Evolutionary conservation across 1,140 invertebrate species (phyloP).

Genomic region (Hypsibius dujardini): DNA sequence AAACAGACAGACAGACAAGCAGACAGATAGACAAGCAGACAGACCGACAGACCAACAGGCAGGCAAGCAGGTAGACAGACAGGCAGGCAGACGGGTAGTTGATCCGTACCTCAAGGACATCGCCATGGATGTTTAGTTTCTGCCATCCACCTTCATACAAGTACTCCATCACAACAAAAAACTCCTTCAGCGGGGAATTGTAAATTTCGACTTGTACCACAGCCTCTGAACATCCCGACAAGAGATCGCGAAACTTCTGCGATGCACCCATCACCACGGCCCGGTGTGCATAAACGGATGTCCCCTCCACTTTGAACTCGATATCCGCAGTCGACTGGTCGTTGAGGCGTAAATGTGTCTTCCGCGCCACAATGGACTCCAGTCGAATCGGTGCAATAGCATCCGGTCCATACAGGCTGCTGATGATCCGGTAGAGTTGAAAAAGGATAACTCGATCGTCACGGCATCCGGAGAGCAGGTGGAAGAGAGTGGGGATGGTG

Average conservation of each 20-base stretch:
- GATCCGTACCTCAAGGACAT: too few species aligned
- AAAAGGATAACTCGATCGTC: too few species aligned
- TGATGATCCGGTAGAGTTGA: too few species aligned
- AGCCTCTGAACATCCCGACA: neutral
- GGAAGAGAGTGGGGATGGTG: neutral
- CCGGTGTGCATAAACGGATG: constrained; percentile 81
- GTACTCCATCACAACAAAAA: constrained; percentile 64
- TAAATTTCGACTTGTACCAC: neutral
- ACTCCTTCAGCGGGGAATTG: neutral
- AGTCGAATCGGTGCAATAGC: neutral
- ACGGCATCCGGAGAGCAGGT: neutral
- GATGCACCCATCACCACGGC: constrained; percentile 77
- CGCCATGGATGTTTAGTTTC: constrained; percentile 48
- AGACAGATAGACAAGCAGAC: too few species aligned
- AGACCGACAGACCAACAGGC: too few species aligned
- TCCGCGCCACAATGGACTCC: neutral
- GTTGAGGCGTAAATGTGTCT: constrained; percentile 59
- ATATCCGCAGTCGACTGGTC: constrained; percentile 76
- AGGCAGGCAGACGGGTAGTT: too few species aligned
- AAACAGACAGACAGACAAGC: too few species aligned
- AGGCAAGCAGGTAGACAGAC: too few species aligned
- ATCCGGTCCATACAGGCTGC: neutral
- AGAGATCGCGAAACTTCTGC: constrained; percentile 41
- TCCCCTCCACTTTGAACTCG: constrained; percentile 69
- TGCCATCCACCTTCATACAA: constrained; percentile 63